Percentiles rank a stretch among this genome's conserved stretches.
These are phyloP conservation scores for Callaeas wilsoni DNA, from an alignment of 2,113 vertebrate species.

Conservation along the genomic window DNA sequence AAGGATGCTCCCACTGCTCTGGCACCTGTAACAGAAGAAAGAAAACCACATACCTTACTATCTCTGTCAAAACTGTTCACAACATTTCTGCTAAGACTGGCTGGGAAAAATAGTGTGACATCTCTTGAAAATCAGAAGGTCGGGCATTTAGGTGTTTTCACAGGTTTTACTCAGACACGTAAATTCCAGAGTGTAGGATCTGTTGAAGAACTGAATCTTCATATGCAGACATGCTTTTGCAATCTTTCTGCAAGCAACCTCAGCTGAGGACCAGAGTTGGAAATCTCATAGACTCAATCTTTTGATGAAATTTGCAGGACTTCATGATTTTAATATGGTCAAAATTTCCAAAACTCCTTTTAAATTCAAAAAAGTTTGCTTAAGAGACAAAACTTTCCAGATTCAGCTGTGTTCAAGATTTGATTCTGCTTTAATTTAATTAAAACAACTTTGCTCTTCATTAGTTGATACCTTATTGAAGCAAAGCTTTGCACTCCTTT, in stretches of 20 bases:
- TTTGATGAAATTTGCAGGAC: neutral
- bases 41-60: neutral
- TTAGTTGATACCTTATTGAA: neutral
- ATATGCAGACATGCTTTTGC: neutral
- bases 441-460: neutral
- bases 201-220: neutral
- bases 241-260: neutral
- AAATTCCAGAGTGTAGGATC: neutral
- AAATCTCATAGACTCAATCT: neutral
- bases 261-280: neutral
- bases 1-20: neutral
- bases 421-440: neutral
- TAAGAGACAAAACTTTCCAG: neutral
- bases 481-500: neutral
- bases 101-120: neutral
- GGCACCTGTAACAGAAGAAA: conserved; percentile 15
- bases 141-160: neutral
- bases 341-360: neutral
- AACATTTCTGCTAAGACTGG: neutral
- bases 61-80: neutral
- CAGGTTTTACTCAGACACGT: neutral
- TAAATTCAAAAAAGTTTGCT: neutral
- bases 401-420: neutral
- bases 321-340: neutral
- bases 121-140: neutral